Evolutionary conservation across 2,113 vertebrate genomes (phyloP).

Genomic region (Festucalex cinctus): DNA sequence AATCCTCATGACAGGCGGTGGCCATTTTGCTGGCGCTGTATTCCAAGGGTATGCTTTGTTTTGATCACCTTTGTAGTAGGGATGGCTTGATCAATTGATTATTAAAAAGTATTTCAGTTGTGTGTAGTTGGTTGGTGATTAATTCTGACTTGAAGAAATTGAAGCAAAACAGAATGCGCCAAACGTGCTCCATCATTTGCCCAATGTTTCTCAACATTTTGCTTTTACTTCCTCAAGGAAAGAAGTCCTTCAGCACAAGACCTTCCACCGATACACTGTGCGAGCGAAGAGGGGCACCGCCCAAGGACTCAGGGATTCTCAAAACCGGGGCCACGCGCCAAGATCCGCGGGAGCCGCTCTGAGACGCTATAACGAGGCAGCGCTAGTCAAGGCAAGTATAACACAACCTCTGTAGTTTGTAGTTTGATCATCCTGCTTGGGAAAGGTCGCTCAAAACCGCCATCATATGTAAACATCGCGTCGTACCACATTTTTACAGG

Average conservation of each 20-base stretch:
- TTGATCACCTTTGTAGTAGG: background rate
- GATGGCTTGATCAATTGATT: no score
- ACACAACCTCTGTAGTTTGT: background rate
- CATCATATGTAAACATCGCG: no score
- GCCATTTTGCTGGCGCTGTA: constrained; percentile 92
- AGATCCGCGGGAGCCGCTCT: constrained; percentile 87
- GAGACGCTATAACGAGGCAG: constrained; percentile 86
- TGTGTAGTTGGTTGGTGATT: background rate
- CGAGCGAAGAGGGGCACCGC: constrained; percentile 85
- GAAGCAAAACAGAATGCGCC: background rate
- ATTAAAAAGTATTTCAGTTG: background rate
- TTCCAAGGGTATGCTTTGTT: constrained; percentile 79
- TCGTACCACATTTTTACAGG: constrained; percentile 65
- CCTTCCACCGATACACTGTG: constrained; percentile 93
- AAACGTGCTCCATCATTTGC: background rate
- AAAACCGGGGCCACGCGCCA: constrained; percentile 73
- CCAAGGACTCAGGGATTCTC: constrained; percentile 82
- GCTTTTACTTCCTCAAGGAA: constrained; percentile 62
- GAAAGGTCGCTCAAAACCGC: no score
- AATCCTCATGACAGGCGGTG: constrained; percentile 91
- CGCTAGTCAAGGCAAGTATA: constrained; percentile 75
- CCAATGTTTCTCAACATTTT: background rate
- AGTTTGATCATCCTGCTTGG: no score
- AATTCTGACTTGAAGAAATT: background rate
- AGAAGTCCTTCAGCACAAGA: constrained; percentile 86